Percentiles rank a stretch among this genome's conserved stretches.
Conservation (phyloP, 2,888 invertebrate genomes). For the Iphiclides podalirius region DNA sequence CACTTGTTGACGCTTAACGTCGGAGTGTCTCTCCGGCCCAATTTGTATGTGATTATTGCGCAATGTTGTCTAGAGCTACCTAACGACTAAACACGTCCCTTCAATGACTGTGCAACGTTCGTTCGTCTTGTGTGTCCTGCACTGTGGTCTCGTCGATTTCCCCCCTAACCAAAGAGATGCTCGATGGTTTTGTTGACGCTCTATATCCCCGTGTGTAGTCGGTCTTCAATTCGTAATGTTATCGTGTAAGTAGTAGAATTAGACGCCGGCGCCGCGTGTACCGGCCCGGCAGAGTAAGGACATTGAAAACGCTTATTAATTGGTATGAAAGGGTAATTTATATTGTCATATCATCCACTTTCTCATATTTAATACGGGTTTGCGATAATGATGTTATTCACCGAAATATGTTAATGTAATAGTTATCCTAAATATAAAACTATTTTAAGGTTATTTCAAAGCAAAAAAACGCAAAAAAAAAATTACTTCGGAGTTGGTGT, state of each 20-base stretch:
- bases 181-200: slow-evolving; percentile 62
- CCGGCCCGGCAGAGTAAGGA: slow-evolving; percentile 74
- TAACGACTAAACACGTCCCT: slow-evolving; percentile 77
- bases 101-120: slow-evolving; percentile 75
- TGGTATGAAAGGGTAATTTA: slow-evolving; percentile 81
- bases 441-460: slow-evolving; percentile 64
- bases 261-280: slow-evolving; percentile 65
- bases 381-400: slow-evolving; percentile 80
- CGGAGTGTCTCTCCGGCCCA: slow-evolving; percentile 72
- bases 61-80: slow-evolving; percentile 77
- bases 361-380: slow-evolving; percentile 81
- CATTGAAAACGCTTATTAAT: slow-evolving; percentile 81
- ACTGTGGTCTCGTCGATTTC: slow-evolving; percentile 58
- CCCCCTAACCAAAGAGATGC: slow-evolving; percentile 76
- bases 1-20: slow-evolving; percentile 76
- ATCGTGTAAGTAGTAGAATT: slow-evolving; percentile 61
- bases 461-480: slow-evolving; percentile 64
- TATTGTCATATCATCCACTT: slow-evolving; percentile 81
- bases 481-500: slow-evolving; percentile 69
- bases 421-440: slow-evolving; percentile 73
- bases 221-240: slow-evolving; percentile 72
- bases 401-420: slow-evolving; percentile 76
- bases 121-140: slow-evolving; percentile 70
- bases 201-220: slow-evolving; percentile 72
- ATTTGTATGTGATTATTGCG: slow-evolving; percentile 72